A percentile compares a stretch with the other conserved stretches of the same genome.
Evolutionary conservation across 2,888 invertebrate genomes (phyloP).

Genomic region (Brachynemurus nebulosus): DNA sequence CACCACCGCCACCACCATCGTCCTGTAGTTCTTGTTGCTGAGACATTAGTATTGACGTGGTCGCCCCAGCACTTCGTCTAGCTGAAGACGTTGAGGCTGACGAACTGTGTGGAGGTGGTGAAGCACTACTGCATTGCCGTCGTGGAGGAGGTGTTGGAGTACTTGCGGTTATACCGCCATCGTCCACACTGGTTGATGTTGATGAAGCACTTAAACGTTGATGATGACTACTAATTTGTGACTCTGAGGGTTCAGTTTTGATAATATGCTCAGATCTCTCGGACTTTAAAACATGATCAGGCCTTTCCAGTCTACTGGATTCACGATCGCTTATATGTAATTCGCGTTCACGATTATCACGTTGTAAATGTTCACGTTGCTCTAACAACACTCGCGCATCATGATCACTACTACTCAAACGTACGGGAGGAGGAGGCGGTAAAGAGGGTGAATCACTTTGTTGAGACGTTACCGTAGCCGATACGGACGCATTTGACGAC

Average conservation of each 20-base stretch:
- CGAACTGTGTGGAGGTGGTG: conserved; percentile 14
- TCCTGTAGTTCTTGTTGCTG: not conserved
- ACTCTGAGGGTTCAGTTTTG: conserved; percentile 20
- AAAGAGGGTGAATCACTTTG: conserved; percentile 12
- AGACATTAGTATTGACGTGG: too few species aligned
- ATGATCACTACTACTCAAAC: conserved; percentile 18
- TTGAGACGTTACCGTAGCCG: conserved; percentile 11
- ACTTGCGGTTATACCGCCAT: conserved; percentile 19
- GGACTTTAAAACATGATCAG: conserved; percentile 12
- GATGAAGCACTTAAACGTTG: not conserved
- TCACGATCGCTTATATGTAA: conserved; percentile 20
- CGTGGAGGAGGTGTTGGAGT: not conserved
- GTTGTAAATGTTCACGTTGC: conserved; percentile 4
- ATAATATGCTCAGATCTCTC: conserved; percentile 15
- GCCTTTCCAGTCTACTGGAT: conserved; percentile 17
- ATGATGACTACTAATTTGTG: conserved; percentile 15
- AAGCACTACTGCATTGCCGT: conserved; percentile 7
- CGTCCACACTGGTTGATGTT: conserved; percentile 16
- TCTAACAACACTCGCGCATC: conserved; percentile 14
- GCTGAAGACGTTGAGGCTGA: not conserved
- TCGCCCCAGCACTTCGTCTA: conserved; percentile 24
- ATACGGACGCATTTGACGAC: conserved; percentile 12
- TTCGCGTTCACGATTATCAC: conserved; percentile 9
- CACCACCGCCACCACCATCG: conserved; percentile 5
- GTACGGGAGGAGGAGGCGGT: conserved; percentile 18